A percentile compares a stretch with the other conserved stretches of the same genome.
Evolutionary conservation across 92 coral and sea anemone species (phyloP).

Genomic region (Anthopleura xanthogrammica): DNA sequence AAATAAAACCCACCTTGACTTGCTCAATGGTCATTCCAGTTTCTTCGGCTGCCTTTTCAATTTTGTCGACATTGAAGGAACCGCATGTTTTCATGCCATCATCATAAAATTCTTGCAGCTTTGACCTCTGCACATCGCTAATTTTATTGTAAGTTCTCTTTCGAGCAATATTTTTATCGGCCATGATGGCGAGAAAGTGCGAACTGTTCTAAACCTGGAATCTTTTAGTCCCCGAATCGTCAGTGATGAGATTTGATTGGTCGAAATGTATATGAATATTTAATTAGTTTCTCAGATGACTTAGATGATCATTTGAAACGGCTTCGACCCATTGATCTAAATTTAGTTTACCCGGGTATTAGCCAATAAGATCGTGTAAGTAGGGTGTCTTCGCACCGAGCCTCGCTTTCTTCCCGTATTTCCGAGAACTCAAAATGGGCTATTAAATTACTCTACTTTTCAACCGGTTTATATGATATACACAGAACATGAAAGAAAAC

Average conservation of each 20-base stretch:
- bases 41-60: conserved; percentile 39
- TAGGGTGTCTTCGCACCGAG: too few relatives aligned
- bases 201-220: neutral
- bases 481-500: too few relatives aligned
- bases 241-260: conserved; percentile 40
- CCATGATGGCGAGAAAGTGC: conserved; percentile 1
- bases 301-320: too few relatives aligned
- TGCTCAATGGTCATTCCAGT: conserved; percentile 49
- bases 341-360: too few relatives aligned
- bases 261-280: conserved; percentile 37
- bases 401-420: too few relatives aligned
- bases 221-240: neutral
- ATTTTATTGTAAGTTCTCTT: conserved; percentile 43
- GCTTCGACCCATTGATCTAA: too few relatives aligned
- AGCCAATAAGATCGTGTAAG: too few relatives aligned
- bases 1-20: conserved; percentile 44
- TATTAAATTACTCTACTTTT: too few relatives aligned
- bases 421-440: too few relatives aligned
- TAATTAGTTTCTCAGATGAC: neutral
- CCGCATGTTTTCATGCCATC: conserved; percentile 49
- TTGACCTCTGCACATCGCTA: conserved; percentile 46
- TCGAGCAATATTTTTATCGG: conserved; percentile 39
- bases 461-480: too few relatives aligned
- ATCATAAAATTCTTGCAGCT: conserved; percentile 42
- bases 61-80: conserved; percentile 24